These are phyloP conservation scores for Lithobates sylvaticus DNA, from an alignment of 2,797 vertebrate genomes.

Conservation along the genomic window DNA sequence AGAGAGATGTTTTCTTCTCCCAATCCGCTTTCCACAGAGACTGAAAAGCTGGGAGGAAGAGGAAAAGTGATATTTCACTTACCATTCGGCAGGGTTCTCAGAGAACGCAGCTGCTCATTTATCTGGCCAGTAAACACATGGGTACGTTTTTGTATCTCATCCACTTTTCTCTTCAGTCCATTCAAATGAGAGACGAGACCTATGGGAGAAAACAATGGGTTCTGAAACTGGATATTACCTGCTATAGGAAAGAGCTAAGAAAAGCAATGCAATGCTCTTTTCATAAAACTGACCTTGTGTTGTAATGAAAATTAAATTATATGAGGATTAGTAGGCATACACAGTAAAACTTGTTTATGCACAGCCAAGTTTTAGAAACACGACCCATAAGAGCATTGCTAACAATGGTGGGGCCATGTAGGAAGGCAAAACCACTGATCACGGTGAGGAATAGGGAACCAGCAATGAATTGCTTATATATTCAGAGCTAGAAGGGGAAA, in stretches of 20 bases:
- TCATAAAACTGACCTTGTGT: background rate
- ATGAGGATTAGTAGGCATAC: background rate
- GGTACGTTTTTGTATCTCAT: slow-evolving; percentile 71
- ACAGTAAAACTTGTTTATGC: background rate
- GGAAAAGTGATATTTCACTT: slow-evolving; percentile 64
- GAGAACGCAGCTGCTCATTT: slow-evolving; percentile 73
- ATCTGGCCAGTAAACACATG: slow-evolving; percentile 74
- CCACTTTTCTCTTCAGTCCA: slow-evolving; percentile 71
- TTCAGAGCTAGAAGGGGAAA: background rate
- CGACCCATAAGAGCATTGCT: background rate
- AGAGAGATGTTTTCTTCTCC: slow-evolving; percentile 4
- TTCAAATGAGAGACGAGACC: slow-evolving; percentile 76
- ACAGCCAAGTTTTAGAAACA: background rate
- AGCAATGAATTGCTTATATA: background rate
- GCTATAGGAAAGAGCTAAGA: background rate
- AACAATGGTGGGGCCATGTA: background rate
- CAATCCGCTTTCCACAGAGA: slow-evolving; percentile 11
- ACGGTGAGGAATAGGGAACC: background rate
- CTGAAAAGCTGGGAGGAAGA: slow-evolving; percentile 3
- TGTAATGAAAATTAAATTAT: background rate
- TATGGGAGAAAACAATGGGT: slow-evolving; percentile 67
- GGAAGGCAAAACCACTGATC: background rate
- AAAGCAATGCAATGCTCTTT: background rate
- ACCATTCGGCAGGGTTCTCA: slow-evolving; percentile 80
- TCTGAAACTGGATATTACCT: slow-evolving; percentile 5